These are phyloP conservation scores for Tetropium fuscum DNA, from an alignment of 2,888 invertebrate genomes.

Conservation along the genomic window DNA sequence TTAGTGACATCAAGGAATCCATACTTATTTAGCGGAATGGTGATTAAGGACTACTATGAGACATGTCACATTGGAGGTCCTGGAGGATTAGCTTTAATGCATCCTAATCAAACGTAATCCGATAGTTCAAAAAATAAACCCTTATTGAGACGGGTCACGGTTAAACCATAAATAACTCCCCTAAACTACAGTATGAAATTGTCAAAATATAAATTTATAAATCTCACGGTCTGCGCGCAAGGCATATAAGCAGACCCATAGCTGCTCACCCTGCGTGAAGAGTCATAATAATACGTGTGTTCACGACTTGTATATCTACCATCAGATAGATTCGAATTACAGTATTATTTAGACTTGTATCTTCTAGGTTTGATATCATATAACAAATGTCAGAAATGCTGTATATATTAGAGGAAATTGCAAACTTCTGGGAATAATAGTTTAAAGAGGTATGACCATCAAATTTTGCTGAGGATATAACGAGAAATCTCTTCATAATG, in stretches of 20 bases:
- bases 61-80: neutral
- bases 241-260: constrained; percentile 51
- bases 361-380: constrained; percentile 28
- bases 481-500: too few species aligned
- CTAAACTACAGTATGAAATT: constrained; percentile 64
- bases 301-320: constrained; percentile 61
- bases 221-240: constrained; percentile 63
- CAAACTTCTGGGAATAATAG: too few species aligned
- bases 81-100: constrained; percentile 26
- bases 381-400: constrained; percentile 54
- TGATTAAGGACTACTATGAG: too few species aligned
- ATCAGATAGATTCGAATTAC: constrained; percentile 47
- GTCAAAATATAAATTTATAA: constrained; percentile 68
- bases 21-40: too few species aligned
- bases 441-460: too few species aligned
- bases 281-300: constrained; percentile 62
- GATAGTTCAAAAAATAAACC: constrained; percentile 48
- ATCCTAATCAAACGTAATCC: constrained; percentile 53
- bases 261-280: constrained; percentile 63
- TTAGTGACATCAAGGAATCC: too few species aligned
- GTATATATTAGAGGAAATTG: constrained; percentile 46
- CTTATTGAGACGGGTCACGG: constrained; percentile 46
- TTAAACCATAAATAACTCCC: constrained; percentile 62
- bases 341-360: too few species aligned
- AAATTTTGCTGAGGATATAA: too few species aligned